Conservation (phyloP, 2,888 invertebrate genomes). For the Microctonus aethiopoides region DNA sequence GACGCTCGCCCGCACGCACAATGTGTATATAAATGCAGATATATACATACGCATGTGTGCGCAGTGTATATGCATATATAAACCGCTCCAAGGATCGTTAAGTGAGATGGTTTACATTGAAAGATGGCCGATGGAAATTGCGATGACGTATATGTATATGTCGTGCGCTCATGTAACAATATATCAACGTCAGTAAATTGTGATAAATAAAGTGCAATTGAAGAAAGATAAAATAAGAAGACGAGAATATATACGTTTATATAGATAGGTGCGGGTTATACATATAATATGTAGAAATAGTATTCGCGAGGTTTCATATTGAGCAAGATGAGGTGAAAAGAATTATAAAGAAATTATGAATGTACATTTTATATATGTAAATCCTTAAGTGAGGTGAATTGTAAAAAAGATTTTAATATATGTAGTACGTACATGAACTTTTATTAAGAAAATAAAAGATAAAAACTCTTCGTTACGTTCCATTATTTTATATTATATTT, state of each 20-base stretch:
- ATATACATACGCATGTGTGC: background rate
- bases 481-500: too few species aligned
- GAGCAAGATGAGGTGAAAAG: constrained; percentile 30
- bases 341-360: constrained; percentile 23
- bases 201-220: constrained; percentile 66
- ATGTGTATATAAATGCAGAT: background rate
- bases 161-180: constrained; percentile 58
- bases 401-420: too few species aligned
- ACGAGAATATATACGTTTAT: too few species aligned
- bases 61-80: constrained; percentile 19
- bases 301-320: background rate
- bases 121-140: constrained; percentile 64
- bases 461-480: too few species aligned
- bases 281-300: background rate
- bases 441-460: too few species aligned
- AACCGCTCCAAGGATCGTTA: constrained; percentile 52
- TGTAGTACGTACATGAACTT: too few species aligned
- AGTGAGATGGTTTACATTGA: constrained; percentile 64
- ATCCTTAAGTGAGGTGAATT: too few species aligned
- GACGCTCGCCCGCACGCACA: background rate
- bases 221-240: constrained; percentile 39
- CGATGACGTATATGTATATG: constrained; percentile 57
- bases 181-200: constrained; percentile 64
- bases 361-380: too few species aligned
- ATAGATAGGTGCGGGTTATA: background rate